These are phyloP conservation scores for Mythimna lalbum DNA, from an alignment of 2,888 invertebrate genomes.

Conservation along the genomic window DNA sequence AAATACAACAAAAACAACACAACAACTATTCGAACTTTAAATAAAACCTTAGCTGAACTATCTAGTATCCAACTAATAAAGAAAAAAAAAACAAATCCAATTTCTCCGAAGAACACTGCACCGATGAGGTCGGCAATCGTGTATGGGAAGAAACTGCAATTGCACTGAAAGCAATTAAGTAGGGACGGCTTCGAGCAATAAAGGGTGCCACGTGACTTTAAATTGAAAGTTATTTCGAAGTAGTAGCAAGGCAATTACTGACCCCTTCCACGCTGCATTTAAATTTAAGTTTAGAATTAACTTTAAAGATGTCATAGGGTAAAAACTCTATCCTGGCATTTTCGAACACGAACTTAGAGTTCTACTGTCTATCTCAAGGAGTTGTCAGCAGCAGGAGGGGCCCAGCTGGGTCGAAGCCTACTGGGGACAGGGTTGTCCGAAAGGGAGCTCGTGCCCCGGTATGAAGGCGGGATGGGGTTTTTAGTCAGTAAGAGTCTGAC, in stretches of 20 bases:
- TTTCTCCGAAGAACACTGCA: conserved; percentile 14
- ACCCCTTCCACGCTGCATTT: too few species aligned
- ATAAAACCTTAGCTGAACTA: not conserved
- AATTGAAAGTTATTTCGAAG: conserved; percentile 12
- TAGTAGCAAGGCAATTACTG: not conserved
- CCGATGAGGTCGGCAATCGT: conserved; percentile 16
- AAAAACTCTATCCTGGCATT: too few species aligned
- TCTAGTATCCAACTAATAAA: not conserved
- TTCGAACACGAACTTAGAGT: too few species aligned
- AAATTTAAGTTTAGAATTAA: too few species aligned
- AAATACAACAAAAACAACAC: not conserved
- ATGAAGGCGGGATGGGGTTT: too few species aligned
- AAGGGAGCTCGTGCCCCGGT: too few species aligned
- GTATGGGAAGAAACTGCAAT: conserved; percentile 28
- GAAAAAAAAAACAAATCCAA: conserved; percentile 11
- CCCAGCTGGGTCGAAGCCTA: too few species aligned
- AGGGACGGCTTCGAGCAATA: conserved; percentile 11
- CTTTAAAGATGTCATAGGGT: too few species aligned
- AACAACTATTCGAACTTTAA: not conserved
- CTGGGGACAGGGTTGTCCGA: too few species aligned
- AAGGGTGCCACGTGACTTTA: conserved; percentile 8
- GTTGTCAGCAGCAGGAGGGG: too few species aligned
- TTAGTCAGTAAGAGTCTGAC: too few species aligned
- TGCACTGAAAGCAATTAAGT: conserved; percentile 36
- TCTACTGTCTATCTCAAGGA: too few species aligned